Evolutionary conservation across 2,888 invertebrate genomes (phyloP), one percentile per base, ranked within the genome.

Genomic region (Alloscopus bannaensis): DNA sequence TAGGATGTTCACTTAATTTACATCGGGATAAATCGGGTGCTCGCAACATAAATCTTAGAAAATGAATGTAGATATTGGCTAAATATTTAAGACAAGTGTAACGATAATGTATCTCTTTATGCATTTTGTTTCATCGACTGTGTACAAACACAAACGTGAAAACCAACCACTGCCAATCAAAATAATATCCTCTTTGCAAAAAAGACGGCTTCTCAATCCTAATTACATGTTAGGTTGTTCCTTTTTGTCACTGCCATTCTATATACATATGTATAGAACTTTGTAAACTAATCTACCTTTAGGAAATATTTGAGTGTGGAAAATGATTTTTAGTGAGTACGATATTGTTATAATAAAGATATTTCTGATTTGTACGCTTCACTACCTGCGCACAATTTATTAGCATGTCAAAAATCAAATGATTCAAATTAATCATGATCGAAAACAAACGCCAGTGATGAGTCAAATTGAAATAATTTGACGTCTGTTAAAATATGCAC

Each of bases 181-280:
- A n/a, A n/a, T n/a, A n/a, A 45, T 31, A 47, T 47, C 55, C 57
- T 66, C 8, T 29, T 4, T 52, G 22, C 22, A 24, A 59, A 52
- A 22, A 45, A 62, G 20, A 3, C 36, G n/a, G 18, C 59, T 59
- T 29, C n/a, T 36, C 18, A 31, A 31, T 59, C 24, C 36, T 29
- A 11, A 28, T 50, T 22, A 31, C 11, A 50, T 55, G 16, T 68
- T 52, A 31, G 29, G 3, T 42, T 28, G 22, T 55, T 59, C 36
- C 31, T 62, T 70, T 66, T 66, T 72, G 64, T 66, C 73, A 75
- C 73, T 75, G 73, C 73, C 73, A 72, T 57, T 60, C 47, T 70
- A 22, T 26, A 28, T 28, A 28, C n/a, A 50, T 50, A n/a, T 50
- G 8, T 6, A 50, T 18, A 50, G 18, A 18, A 3, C 42, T 42